Evolutionary conservation across 2,888 invertebrate species (phyloP).

Genomic region (Conchocele bisecta): DNA sequence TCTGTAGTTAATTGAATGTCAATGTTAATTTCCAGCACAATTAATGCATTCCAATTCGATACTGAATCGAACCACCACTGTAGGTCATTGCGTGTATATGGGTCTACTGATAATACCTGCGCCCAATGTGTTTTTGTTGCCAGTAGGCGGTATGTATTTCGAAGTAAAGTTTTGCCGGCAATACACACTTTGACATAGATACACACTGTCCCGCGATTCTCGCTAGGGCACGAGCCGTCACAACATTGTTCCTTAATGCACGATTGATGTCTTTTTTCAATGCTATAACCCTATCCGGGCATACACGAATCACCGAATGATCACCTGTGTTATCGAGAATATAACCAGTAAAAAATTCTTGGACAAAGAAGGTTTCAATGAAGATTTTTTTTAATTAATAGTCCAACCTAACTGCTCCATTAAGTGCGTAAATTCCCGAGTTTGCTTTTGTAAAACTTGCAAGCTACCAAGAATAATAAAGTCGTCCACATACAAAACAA

Average conservation of each 20-base stretch:
- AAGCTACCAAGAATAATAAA: constrained; percentile 11
- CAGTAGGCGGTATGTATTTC: constrained; percentile 12
- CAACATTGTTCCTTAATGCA: neutral
- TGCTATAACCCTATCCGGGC: neutral
- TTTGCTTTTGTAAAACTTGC: too few species aligned
- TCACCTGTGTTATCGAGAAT: neutral
- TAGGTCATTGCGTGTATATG: neutral
- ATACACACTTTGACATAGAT: constrained; percentile 9
- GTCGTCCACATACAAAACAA: constrained; percentile 25
- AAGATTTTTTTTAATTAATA: neutral
- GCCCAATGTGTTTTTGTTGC: neutral
- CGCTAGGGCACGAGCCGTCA: neutral
- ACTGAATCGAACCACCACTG: neutral
- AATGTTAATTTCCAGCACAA: neutral
- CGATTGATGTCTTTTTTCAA: neutral
- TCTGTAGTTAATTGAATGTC: neutral
- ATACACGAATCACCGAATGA: neutral
- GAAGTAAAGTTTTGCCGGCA: constrained; percentile 14
- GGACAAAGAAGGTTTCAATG: neutral
- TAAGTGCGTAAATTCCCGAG: too few species aligned
- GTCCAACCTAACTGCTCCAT: constrained; percentile 15
- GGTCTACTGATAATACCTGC: neutral
- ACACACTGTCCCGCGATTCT: constrained; percentile 20
- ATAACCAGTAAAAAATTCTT: constrained; percentile 5
- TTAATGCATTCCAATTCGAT: neutral